Base-by-base conservation (phyloP, 2,888 invertebrate species). In the Himalopsyche tibetana region DNA sequence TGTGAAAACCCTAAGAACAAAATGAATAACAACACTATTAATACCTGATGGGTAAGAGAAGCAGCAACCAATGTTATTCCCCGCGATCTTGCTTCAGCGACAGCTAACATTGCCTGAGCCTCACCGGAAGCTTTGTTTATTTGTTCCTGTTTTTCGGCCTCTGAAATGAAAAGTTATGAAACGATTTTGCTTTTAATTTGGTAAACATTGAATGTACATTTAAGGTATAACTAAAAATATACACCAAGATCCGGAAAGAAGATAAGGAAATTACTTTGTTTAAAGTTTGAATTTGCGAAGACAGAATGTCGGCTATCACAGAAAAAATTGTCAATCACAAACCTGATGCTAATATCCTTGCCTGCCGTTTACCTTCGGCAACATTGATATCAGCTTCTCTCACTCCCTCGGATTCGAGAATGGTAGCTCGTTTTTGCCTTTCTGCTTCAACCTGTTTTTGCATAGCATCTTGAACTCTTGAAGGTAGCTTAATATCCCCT, bases 371-470 rank as follows among this genome's bases (percentile, higher is more conserved):
- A 90, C 99, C 99, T 92, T 99, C 98, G 0, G 99, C 99, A 8
- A 99, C 97, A 92, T 99, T 99, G 86, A 99, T 98, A 89, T 99
- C 98, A 0, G 97, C 97, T 89, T 96, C 96, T 42, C 97, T 93
- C 12, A 96, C 94, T 91, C 99, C 99, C 93, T 99, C 99, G 0
- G 99, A 99, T 91, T 99, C 99, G 88, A 99, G 93, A 90, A 99
- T 97, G 19, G 98, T 97, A 0, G 99, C 99, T 89, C 99, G 94
- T 91, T 99, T 99, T 90, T 96, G 96, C 84, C 99, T 93, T 91
- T 99, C 99, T 0, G 99, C 99, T 92, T 99, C 99, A 0, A 99
- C 99, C 93, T 99, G 99, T 99, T 99, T 99, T 92, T 99, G 99
- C 99, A 99, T 99, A 0, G 99, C 99, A 92, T 99, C 99, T 90